A percentile compares a stretch with the other conserved stretches of the same genome.
These are phyloP conservation scores for Acromyrmex charruanus DNA, from an alignment of 1,140 invertebrate species.

Conservation along the genomic window DNA sequence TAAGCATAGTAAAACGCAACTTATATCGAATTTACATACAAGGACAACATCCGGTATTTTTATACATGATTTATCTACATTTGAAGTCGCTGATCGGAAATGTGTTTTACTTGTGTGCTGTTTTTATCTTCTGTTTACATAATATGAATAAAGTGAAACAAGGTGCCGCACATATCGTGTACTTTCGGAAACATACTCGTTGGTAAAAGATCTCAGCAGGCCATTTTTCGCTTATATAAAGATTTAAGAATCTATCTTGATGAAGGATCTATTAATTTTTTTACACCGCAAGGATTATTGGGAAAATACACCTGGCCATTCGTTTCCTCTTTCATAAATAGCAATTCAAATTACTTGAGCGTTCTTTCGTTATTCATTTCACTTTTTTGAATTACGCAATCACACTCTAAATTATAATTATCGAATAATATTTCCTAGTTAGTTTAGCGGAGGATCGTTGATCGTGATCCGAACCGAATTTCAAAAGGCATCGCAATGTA, in stretches of 20 bases:
- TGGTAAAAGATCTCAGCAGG: slow-evolving; percentile 37
- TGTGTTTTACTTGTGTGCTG: not conserved
- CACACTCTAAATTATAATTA: slow-evolving; percentile 47
- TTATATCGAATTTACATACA: slow-evolving; percentile 16
- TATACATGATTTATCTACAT: slow-evolving; percentile 64
- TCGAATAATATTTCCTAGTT: slow-evolving; percentile 45
- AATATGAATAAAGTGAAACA: slow-evolving; percentile 36
- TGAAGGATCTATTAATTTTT: slow-evolving; percentile 38
- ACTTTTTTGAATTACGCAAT: slow-evolving; percentile 2
- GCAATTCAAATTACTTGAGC: slow-evolving; percentile 35
- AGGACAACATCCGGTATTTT: slow-evolving; percentile 3
- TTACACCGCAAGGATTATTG: slow-evolving; percentile 40
- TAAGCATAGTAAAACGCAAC: not conserved
- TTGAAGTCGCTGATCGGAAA: slow-evolving; percentile 32
- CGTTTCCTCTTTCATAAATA: slow-evolving; percentile 10
- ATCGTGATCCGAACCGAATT: slow-evolving; percentile 24
- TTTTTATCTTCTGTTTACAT: slow-evolving; percentile 30
- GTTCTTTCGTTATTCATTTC: not conserved
- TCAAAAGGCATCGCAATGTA: not conserved
- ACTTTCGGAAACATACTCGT: slow-evolving; percentile 27
- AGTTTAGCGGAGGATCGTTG: slow-evolving; percentile 17
- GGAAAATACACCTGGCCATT: slow-evolving; percentile 28
- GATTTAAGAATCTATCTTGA: slow-evolving; percentile 28
- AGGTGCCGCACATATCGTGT: not conserved
- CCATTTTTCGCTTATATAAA: slow-evolving; percentile 42